Evolutionary conservation across 2,888 invertebrate species (phyloP).

Genomic region (Hybos culiciformis): DNA sequence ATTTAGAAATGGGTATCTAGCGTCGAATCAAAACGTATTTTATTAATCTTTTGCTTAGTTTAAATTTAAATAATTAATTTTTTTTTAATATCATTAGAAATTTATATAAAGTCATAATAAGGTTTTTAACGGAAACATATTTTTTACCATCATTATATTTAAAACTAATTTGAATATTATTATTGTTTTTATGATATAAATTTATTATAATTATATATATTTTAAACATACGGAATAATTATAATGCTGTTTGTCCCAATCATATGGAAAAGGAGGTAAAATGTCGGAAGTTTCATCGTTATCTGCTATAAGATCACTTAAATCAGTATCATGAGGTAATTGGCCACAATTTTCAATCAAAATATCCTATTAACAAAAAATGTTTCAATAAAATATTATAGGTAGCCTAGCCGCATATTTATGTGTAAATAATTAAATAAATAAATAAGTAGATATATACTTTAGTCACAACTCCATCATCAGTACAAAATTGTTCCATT

Average conservation of each 20-base stretch:
- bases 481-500: conserved; percentile 47
- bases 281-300: conserved; percentile 56
- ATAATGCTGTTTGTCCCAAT: conserved; percentile 40
- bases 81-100: conserved; percentile 2
- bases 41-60: too few relatives aligned
- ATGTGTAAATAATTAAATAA: conserved; percentile 18
- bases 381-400: too few relatives aligned
- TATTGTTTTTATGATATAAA: too few relatives aligned
- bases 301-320: conserved; percentile 53
- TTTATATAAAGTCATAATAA: conserved; percentile 6
- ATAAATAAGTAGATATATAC: conserved; percentile 26
- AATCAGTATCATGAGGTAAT: conserved; percentile 41
- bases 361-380: conserved; percentile 40
- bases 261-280: conserved; percentile 65
- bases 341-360: conserved; percentile 63
- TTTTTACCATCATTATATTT: too few relatives aligned
- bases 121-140: too few relatives aligned
- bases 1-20: not conserved
- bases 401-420: too few relatives aligned
- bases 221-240: conserved; percentile 21
- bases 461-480: conserved; percentile 45
- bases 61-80: too few relatives aligned
- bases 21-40: too few relatives aligned
- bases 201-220: conserved; percentile 5
- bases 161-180: too few relatives aligned